Evolutionary conservation across 2,113 vertebrate genomes (phyloP), one percentile per base, ranked within the genome.

Genomic region (Phyllostomus hastatus): DNA sequence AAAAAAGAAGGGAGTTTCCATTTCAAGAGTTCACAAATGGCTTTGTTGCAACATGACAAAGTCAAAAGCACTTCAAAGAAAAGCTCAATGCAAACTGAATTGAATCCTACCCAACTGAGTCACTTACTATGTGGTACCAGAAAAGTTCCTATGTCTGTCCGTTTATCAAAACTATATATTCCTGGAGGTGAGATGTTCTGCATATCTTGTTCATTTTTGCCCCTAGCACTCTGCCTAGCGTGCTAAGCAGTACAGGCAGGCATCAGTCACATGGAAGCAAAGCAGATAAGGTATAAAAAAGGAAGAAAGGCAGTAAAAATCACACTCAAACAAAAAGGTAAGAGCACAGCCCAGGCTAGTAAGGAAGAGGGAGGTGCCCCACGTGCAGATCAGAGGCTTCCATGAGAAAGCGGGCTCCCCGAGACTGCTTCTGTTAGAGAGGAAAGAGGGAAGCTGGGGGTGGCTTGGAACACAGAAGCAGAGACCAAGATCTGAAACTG

Each of bases 241-340:
- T 38, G 33, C 26, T 7, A 31, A 20, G n/a, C 9, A 3, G 10
- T 17, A 3, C 0, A 6, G 57, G 14, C 10, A 4, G 48, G 17
- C 14, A 3, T 67, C 19, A 4, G 10, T 33, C 41, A 48, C 1
- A 0, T 22, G 54, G 48, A 94, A 78, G 70, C 28, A 57, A 79
- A 84, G 41, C 2, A 12, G 66, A 46, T 33, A 48, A 57, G 22
- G 15, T 2, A 16, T 10, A 28, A 64, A 78, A 15, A 7, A 79
- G 50, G 24, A 82, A 75, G 64, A 67, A 83, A 73, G 52, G 15
- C 57, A 35, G 31, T 33, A 76, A 61, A 67, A 83, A 7, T 48
- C 75, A 14, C 26, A 19, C 41, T 8, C 22, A 26, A 78, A 70
- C 84, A 46, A 35, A 89, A 75, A 38, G 66, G 22, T 12, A 17